phyloP scores from a whole-genome alignment of 1,140 invertebrate species.

The Rhopalosiphum maidis region DNA sequence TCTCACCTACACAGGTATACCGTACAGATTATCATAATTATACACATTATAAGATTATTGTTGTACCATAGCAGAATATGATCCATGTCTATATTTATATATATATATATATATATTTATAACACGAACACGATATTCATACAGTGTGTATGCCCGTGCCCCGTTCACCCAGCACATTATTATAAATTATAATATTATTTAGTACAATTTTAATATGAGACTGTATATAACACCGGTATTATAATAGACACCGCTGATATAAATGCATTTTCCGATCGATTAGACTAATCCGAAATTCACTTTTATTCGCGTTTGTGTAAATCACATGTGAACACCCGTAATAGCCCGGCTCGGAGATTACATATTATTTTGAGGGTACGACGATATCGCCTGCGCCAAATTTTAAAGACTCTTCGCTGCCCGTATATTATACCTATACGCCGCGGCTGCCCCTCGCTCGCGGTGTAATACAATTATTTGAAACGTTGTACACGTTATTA shows the following conservation, averaged over 20 bases:
- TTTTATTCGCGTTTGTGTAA: background rate
- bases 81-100: background rate
- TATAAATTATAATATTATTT: too few relatives aligned
- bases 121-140: too few relatives aligned
- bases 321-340: constrained; percentile 25
- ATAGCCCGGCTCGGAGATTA: constrained; percentile 26
- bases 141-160: too few relatives aligned
- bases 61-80: background rate
- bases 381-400: background rate
- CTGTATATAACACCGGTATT: background rate
- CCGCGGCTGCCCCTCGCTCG: background rate
- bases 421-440: background rate
- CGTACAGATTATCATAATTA: too few relatives aligned
- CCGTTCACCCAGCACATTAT: too few relatives aligned
- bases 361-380: background rate
- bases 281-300: constrained; percentile 32
- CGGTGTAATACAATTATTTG: background rate
- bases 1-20: too few relatives aligned
- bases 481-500: background rate
- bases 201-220: background rate
- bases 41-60: too few relatives aligned
- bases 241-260: background rate
- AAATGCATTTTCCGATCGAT: constrained; percentile 51
- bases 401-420: background rate
- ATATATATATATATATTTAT: too few relatives aligned